A percentile compares a stretch with the other conserved stretches of the same genome.
Evolutionary conservation across 2,888 invertebrate genomes (phyloP).

Genomic region (Schrankia costaestrigalis): DNA sequence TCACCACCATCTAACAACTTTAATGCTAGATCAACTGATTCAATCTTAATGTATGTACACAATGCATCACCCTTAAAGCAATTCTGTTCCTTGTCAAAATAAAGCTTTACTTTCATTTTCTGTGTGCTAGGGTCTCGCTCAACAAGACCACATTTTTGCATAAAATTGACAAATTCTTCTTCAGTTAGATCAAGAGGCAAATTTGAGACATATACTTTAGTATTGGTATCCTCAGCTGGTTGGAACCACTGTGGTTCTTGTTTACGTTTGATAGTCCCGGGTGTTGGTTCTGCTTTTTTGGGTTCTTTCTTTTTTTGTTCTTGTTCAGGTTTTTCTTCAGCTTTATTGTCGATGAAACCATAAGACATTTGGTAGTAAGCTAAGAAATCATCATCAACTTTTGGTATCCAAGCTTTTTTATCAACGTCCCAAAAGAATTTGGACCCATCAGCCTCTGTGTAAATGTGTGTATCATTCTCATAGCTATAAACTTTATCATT

Average conservation of each 20-base stretch:
- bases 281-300: conserved; percentile 62
- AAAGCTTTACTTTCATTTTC: conserved; percentile 94
- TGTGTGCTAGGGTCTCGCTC: conserved; percentile 91
- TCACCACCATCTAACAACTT: conserved; percentile 94
- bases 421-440: conserved; percentile 95
- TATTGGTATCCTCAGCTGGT: conserved; percentile 89
- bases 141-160: conserved; percentile 97
- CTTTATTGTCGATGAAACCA: conserved; percentile 87
- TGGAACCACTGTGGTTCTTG: conserved; percentile 93
- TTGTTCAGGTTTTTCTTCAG: conserved; percentile 45
- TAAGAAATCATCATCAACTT: conserved; percentile 97
- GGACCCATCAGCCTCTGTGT: conserved; percentile 92
- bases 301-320: conserved; percentile 52
- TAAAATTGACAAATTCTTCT: conserved; percentile 93
- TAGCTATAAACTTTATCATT: conserved; percentile 81
- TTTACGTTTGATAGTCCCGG: conserved; percentile 73
- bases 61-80: conserved; percentile 96
- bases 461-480: conserved; percentile 89
- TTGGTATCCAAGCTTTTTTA: conserved; percentile 97
- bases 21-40: conserved; percentile 96
- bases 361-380: conserved; percentile 98
- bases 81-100: conserved; percentile 88
- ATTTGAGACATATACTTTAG: conserved; percentile 97
- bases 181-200: conserved; percentile 93
- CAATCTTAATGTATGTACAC: conserved; percentile 97